Percentiles rank a stretch among this genome's conserved stretches.
These are phyloP conservation scores for Thera britannica DNA, from an alignment of 2,888 invertebrate genomes.

Conservation along the genomic window DNA sequence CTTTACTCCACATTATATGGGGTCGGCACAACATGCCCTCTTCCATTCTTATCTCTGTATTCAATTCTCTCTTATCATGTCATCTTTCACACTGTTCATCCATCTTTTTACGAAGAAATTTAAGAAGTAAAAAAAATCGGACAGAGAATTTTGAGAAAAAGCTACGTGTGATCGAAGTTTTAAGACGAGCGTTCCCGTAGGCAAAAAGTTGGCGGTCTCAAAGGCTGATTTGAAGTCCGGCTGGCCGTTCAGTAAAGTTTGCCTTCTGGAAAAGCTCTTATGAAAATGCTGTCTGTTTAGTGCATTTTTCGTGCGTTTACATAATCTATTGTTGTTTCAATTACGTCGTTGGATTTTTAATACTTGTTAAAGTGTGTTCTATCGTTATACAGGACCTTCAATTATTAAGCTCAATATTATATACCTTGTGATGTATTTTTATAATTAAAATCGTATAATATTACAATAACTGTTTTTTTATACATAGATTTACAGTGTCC, in stretches of 20 bases:
- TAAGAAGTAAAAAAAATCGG: too few species aligned
- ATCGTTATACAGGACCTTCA: conserved; percentile 77
- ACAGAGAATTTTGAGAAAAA: too few species aligned
- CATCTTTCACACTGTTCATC: too few species aligned
- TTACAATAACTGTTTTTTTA: conserved; percentile 42
- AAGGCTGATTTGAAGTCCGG: too few species aligned
- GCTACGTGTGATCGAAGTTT: too few species aligned
- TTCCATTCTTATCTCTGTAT: too few species aligned
- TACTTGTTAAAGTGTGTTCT: conserved; percentile 77
- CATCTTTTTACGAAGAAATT: too few species aligned
- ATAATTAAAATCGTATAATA: conserved; percentile 68
- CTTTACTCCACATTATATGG: too few species aligned
- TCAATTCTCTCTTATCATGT: too few species aligned
- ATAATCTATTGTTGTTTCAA: conserved; percentile 47
- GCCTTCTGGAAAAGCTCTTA: neutral
- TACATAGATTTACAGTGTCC: neutral
- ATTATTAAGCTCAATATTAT: conserved; percentile 80
- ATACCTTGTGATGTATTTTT: conserved; percentile 84
- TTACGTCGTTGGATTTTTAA: conserved; percentile 63
- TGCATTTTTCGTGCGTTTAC: conserved; percentile 30
- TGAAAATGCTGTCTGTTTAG: conserved; percentile 15
- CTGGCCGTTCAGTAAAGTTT: neutral
- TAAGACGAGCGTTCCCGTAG: too few species aligned
- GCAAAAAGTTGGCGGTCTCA: too few species aligned
- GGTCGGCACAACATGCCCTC: too few species aligned